phyloP scores from a whole-genome alignment of 2,113 vertebrate species.

The Fulmarus glacialis region DNA sequence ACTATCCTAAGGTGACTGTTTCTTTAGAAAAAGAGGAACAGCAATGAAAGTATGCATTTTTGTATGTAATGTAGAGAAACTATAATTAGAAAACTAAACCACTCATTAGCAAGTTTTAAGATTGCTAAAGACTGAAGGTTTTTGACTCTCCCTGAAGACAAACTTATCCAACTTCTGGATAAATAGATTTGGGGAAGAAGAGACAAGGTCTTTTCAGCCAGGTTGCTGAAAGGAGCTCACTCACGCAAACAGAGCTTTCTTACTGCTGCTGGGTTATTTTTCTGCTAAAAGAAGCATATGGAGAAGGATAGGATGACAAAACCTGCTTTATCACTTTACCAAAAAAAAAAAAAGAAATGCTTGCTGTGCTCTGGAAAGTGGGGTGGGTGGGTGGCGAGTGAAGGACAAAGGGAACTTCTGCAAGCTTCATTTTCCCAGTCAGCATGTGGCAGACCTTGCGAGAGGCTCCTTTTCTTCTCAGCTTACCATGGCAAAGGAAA shows the following conservation, averaged over 20 bases:
- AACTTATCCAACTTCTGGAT: neutral
- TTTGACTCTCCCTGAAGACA: neutral
- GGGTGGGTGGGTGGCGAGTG: neutral
- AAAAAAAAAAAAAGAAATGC: neutral
- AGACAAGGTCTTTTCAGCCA: neutral
- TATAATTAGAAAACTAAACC: neutral
- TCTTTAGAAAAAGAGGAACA: neutral
- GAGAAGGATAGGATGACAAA: neutral
- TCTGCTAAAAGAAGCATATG: slow-evolving; percentile 5
- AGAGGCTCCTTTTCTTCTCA: slow-evolving; percentile 16
- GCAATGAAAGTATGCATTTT: neutral
- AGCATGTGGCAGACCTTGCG: slow-evolving; percentile 55
- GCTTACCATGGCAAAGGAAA: slow-evolving; percentile 37
- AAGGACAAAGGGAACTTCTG: slow-evolving; percentile 49
- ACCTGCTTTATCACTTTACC: neutral
- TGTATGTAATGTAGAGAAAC: neutral
- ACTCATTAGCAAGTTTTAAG: neutral
- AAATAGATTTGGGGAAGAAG: neutral
- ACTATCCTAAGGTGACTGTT: neutral
- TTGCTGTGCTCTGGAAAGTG: neutral
- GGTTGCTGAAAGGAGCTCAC: neutral
- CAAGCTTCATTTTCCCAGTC: slow-evolving; percentile 24
- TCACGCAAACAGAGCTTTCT: neutral
- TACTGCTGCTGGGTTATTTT: neutral
- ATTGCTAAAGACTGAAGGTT: neutral